Evolutionary conservation across 2,113 vertebrate species (phyloP).

Genomic region (Sander lucioperca): DNA sequence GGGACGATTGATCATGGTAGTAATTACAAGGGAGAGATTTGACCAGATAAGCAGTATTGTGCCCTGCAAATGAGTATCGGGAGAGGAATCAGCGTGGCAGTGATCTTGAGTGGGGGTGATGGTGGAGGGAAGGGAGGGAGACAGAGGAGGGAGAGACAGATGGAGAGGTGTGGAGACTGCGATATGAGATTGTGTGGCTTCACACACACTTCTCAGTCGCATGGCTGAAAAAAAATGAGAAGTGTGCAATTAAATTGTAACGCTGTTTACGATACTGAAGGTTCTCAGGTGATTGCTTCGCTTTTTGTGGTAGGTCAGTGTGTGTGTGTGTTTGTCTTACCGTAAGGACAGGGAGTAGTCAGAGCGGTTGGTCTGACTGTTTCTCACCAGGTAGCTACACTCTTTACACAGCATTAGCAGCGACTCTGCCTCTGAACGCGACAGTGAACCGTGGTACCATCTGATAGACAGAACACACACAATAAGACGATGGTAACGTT

Average conservation of each 20-base stretch:
- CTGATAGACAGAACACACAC: constrained; percentile 74
- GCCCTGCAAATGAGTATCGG: constrained; percentile 68
- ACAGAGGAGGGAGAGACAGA: constrained; percentile 56
- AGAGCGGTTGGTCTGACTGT: constrained; percentile 92
- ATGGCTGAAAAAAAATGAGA: background rate
- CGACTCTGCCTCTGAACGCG: constrained; percentile 93
- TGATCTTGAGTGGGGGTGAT: constrained; percentile 60
- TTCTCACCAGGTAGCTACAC: constrained; percentile 97
- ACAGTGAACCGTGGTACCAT: constrained; percentile 97
- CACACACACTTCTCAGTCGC: constrained; percentile 22
- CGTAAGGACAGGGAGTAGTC: constrained; percentile 93
- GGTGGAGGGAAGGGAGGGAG: constrained; percentile 20
- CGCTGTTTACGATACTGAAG: constrained; percentile 1
- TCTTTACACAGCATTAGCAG: constrained; percentile 96
- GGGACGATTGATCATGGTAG: constrained; percentile 64
- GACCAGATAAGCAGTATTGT: constrained; percentile 81
- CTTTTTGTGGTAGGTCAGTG: background rate
- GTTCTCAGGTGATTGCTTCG: background rate
- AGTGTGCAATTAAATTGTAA: constrained; percentile 42
- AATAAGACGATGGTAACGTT: background rate
- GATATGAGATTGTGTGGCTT: constrained; percentile 45
- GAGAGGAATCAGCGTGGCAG: constrained; percentile 64
- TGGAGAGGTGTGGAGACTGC: constrained; percentile 56
- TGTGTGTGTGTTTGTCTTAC: constrained; percentile 50
- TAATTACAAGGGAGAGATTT: constrained; percentile 81